Evolutionary conservation across 2,888 invertebrate species (phyloP).

Genomic region (Eudasyphora cyanicolor): DNA sequence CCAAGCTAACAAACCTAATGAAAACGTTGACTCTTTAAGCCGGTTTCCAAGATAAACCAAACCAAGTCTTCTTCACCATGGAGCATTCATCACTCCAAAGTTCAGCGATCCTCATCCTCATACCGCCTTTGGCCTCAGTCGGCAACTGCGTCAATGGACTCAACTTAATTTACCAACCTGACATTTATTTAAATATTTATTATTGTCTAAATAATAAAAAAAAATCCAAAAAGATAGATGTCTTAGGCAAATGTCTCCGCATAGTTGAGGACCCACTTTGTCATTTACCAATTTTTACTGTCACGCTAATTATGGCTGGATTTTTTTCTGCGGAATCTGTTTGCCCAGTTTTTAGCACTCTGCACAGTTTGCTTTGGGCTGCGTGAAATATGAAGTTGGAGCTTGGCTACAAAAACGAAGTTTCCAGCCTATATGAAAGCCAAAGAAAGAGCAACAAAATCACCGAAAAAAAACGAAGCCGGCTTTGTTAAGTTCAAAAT

Average conservation of each 20-base stretch:
- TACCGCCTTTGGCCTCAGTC: background rate
- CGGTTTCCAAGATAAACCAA: background rate
- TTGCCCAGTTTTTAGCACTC: background rate
- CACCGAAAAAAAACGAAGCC: constrained; percentile 15
- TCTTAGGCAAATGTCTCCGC: background rate
- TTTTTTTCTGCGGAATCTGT: background rate
- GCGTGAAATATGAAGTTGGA: constrained; percentile 23
- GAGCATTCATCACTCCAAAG: background rate
- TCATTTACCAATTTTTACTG: background rate
- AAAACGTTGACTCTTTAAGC: too few species aligned
- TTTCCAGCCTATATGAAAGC: background rate
- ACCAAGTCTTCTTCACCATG: too few species aligned
- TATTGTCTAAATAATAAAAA: background rate
- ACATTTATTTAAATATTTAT: constrained; percentile 1
- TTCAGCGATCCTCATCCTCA: background rate
- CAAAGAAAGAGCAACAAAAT: constrained; percentile 5
- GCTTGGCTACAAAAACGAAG: background rate
- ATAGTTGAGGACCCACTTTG: background rate
- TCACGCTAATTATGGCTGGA: background rate
- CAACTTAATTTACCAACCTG: constrained; percentile 5
- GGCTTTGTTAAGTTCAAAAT: constrained; percentile 62
- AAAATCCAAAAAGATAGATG: background rate
- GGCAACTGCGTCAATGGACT: background rate
- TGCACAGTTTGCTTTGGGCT: constrained; percentile 4
- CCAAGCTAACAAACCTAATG: background rate